A percentile compares a stretch with the other conserved stretches of the same genome.
phyloP scores from a whole-genome alignment of 1,140 invertebrate genomes.

The Heliconius melpomene region DNA sequence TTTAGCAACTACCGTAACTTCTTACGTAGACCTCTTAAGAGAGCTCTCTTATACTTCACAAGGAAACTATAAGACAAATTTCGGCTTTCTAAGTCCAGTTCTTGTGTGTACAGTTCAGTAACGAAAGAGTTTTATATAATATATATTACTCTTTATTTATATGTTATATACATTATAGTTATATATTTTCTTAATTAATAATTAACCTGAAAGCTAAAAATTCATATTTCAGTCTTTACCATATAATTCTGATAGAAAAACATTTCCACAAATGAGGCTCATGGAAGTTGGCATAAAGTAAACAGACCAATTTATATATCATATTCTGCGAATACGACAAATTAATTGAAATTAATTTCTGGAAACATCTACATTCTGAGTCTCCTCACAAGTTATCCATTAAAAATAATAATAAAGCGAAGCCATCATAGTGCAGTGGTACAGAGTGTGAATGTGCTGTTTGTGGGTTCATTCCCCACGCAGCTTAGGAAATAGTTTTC shows the following conservation, averaged over 20 bases:
- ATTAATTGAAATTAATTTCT: neutral
- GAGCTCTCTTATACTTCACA: no score
- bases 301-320: neutral
- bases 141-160: no score
- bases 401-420: neutral
- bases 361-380: neutral
- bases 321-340: neutral
- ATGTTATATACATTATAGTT: no score
- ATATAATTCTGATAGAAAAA: neutral
- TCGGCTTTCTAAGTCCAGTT: no score
- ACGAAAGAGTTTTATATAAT: no score
- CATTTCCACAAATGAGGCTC: neutral
- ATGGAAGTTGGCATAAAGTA: neutral
- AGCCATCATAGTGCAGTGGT: neutral
- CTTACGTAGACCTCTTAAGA: no score
- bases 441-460: neutral
- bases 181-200: no score
- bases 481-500: neutral
- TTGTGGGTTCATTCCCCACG: neutral
- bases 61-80: no score
- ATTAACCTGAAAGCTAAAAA: no score
- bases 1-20: no score
- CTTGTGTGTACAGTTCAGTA: no score
- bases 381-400: neutral
- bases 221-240: neutral